phyloP scores from a whole-genome alignment of 2,888 invertebrate species.

The Mythimna ferrago region DNA sequence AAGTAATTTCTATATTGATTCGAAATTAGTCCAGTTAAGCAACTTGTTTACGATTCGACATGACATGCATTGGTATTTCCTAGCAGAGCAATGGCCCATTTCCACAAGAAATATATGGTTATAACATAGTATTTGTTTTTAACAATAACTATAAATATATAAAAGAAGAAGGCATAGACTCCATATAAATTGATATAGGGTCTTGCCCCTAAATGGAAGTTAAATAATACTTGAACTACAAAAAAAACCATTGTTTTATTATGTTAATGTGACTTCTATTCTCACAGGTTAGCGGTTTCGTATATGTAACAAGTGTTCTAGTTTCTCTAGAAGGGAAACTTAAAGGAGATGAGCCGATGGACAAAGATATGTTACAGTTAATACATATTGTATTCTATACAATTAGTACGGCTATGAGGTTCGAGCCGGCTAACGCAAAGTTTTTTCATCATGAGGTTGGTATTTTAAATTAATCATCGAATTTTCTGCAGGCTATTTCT shows the following conservation, averaged over 20 bases:
- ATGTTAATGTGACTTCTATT: background rate
- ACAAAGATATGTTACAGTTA: constrained; percentile 93
- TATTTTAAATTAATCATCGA: background rate
- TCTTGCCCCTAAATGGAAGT: no score
- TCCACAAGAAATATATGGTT: no score
- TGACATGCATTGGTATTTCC: background rate
- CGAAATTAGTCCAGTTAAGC: background rate
- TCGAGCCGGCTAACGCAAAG: constrained; percentile 99
- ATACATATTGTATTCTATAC: constrained; percentile 98
- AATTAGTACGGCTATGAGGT: constrained; percentile 99
- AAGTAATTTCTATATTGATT: background rate
- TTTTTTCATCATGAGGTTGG: constrained; percentile 98
- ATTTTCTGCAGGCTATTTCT: background rate
- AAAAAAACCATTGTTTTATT: no score
- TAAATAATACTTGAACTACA: no score
- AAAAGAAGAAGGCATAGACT: no score
- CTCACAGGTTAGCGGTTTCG: constrained; percentile 96
- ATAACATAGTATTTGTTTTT: no score
- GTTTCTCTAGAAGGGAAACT: constrained; percentile 97
- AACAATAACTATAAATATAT: no score
- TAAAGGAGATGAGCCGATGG: constrained; percentile 81
- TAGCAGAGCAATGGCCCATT: background rate
- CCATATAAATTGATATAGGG: no score
- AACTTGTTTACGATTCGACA: no score
- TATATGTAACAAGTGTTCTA: constrained; percentile 98